phyloP scores from a whole-genome alignment of 2,888 invertebrate genomes.

The Temnothorax ravouxi region DNA sequence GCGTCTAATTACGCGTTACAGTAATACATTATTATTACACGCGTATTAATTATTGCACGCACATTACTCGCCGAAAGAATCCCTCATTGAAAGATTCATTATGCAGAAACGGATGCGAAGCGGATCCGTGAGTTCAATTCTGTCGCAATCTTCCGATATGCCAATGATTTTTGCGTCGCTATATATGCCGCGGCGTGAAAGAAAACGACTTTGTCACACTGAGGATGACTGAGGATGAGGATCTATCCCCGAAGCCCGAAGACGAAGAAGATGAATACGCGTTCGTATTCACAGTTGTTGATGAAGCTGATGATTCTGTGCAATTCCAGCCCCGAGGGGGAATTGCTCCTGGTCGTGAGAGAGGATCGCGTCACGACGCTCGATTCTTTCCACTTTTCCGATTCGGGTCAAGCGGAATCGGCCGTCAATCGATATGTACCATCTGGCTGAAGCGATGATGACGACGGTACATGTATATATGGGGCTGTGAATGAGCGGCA shows the following conservation, averaged over 20 bases:
- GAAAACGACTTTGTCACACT: slow-evolving; percentile 14
- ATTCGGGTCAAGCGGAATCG: slow-evolving; percentile 53
- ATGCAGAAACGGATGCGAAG: slow-evolving; percentile 18
- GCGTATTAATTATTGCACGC: slow-evolving; percentile 37
- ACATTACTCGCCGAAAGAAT: slow-evolving; percentile 10
- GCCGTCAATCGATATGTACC: slow-evolving; percentile 45
- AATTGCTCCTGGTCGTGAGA: slow-evolving; percentile 48
- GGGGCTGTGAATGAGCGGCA: slow-evolving; percentile 3
- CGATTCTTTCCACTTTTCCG: slow-evolving; percentile 36
- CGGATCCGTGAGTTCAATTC: not conserved
- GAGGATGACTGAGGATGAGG: too few relatives aligned
- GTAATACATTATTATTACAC: slow-evolving; percentile 34
- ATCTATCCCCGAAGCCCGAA: slow-evolving; percentile 24
- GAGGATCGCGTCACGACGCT: slow-evolving; percentile 45
- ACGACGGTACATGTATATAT: not conserved
- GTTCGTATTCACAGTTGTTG: not conserved
- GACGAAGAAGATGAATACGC: slow-evolving; percentile 29
- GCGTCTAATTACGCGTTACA: slow-evolving; percentile 47
- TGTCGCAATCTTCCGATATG: slow-evolving; percentile 26
- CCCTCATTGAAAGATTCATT: slow-evolving; percentile 20
- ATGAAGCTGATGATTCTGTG: slow-evolving; percentile 53
- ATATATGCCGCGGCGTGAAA: not conserved
- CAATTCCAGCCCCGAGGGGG: slow-evolving; percentile 52
- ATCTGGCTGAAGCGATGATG: slow-evolving; percentile 46
- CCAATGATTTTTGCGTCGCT: not conserved